These are phyloP conservation scores for Ecliptopera silaceata DNA, from an alignment of 2,888 invertebrate species.

Conservation along the genomic window DNA sequence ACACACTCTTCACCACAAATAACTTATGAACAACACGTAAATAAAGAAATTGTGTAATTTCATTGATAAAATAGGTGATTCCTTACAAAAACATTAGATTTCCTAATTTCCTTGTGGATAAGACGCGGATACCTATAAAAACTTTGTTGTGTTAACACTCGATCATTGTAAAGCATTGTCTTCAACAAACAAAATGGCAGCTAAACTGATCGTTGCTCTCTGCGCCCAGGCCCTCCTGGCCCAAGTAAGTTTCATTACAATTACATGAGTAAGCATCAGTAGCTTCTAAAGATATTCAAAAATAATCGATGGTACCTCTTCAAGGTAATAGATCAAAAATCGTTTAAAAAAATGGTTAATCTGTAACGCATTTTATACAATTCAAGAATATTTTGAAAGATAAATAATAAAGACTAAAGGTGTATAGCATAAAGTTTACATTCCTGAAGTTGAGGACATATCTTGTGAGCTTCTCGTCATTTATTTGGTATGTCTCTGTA, in stretches of 20 bases:
- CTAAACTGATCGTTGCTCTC: conserved; percentile 39
- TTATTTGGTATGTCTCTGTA: too few relatives aligned
- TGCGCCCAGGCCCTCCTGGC: conserved; percentile 43
- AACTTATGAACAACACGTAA: conserved; percentile 11
- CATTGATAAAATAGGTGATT: not conserved
- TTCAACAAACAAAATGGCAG: conserved; percentile 37
- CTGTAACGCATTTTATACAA: too few relatives aligned
- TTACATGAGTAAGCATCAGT: too few relatives aligned
- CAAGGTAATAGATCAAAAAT: too few relatives aligned
- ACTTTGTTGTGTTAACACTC: not conserved
- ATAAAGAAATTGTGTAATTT: conserved; percentile 8
- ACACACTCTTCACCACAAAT: not conserved
- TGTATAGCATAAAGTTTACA: too few relatives aligned
- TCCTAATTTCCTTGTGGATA: conserved; percentile 8
- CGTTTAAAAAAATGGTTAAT: too few relatives aligned
- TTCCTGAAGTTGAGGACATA: too few relatives aligned
- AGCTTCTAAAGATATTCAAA: too few relatives aligned
- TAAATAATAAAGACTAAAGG: too few relatives aligned
- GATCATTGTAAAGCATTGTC: conserved; percentile 21
- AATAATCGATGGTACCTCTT: too few relatives aligned
- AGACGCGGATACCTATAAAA: conserved; percentile 8
- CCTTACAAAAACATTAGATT: not conserved
- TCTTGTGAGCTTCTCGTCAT: too few relatives aligned
- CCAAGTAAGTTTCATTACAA: conserved; percentile 40
- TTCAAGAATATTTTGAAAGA: too few relatives aligned